phyloP scores from a whole-genome alignment of 2,113 vertebrate species.

The Clarias magur region DNA sequence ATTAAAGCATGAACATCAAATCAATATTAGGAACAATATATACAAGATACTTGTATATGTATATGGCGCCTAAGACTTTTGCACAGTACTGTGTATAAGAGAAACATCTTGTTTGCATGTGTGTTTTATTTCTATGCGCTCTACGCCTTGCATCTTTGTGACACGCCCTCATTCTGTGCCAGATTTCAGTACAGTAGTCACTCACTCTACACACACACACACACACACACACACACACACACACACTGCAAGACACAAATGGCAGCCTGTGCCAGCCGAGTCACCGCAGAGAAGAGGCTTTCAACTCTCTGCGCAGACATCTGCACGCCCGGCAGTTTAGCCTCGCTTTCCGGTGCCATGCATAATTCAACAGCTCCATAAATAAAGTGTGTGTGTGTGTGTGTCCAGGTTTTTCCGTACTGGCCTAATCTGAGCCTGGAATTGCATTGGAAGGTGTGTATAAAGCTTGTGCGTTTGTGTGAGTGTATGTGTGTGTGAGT shows the following conservation, averaged over 20 bases:
- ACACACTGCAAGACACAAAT: slow-evolving; percentile 12
- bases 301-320: slow-evolving; percentile 36
- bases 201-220: neutral
- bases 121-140: neutral
- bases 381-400: slow-evolving; percentile 41
- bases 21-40: too few relatives aligned
- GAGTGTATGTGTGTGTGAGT: slow-evolving; percentile 16
- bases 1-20: too few relatives aligned
- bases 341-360: slow-evolving; percentile 39
- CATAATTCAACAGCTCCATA: slow-evolving; percentile 48
- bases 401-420: neutral
- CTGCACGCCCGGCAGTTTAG: slow-evolving; percentile 51
- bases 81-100: neutral
- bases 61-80: too few relatives aligned
- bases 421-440: neutral
- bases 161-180: neutral
- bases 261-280: slow-evolving; percentile 13
- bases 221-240: slow-evolving; percentile 22
- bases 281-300: slow-evolving; percentile 42
- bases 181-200: neutral
- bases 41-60: neutral
- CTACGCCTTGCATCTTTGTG: neutral
- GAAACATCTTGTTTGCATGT: neutral
- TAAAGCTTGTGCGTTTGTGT: neutral
- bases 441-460: slow-evolving; percentile 8